Evolutionary conservation across 2,113 vertebrate species (phyloP).

Genomic region (Pavo muticus): DNA sequence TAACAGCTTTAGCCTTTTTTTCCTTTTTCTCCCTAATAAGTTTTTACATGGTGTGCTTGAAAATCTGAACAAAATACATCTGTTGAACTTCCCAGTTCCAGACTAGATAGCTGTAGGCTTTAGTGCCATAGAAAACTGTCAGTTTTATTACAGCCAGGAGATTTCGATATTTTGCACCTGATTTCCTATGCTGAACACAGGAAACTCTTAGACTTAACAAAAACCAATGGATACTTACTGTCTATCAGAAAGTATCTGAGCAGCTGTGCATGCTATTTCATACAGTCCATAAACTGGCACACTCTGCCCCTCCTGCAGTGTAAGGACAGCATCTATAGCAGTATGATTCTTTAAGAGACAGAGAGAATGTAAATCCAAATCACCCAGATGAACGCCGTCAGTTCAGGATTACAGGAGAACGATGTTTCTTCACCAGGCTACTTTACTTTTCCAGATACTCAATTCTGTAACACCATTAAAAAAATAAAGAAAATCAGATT

Average conservation of each 20-base stretch:
- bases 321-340: background rate
- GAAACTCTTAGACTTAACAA: background rate
- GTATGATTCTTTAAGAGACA: background rate
- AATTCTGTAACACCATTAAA: slow-evolving; percentile 47
- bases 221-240: background rate
- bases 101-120: background rate
- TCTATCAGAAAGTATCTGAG: background rate
- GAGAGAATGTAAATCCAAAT: background rate
- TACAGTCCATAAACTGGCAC: background rate
- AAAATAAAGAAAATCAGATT: slow-evolving; percentile 40
- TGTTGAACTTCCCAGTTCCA: background rate
- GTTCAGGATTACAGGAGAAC: background rate
- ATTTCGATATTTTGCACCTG: background rate
- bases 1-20: background rate
- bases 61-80: background rate
- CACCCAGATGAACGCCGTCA: background rate
- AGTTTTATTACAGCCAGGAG: background rate
- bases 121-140: background rate
- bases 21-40: background rate
- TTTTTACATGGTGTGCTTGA: background rate
- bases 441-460: slow-evolving; percentile 11
- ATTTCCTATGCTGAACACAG: background rate
- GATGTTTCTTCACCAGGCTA: background rate
- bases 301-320: background rate
- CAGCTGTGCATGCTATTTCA: background rate